Conservation (phyloP, 2,113 vertebrate species). For the Nannobrachium achirus region DNA sequence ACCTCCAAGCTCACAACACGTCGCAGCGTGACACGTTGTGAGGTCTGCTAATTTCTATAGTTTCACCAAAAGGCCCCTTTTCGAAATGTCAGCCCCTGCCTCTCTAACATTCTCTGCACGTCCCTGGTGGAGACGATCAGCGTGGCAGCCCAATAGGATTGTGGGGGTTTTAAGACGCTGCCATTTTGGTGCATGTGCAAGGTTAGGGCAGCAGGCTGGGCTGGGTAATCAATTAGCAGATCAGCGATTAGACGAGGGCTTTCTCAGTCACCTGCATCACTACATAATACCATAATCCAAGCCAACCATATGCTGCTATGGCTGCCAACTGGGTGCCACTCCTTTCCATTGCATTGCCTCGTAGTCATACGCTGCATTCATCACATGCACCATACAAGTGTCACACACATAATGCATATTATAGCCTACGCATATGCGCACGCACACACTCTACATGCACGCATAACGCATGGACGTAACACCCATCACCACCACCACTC, state of each 20-base stretch:
- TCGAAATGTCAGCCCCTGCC: too few relatives aligned
- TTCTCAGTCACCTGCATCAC: constrained; percentile 82
- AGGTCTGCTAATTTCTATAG: too few relatives aligned
- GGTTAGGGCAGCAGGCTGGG: constrained; percentile 54
- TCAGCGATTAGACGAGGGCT: constrained; percentile 74
- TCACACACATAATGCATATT: not conserved
- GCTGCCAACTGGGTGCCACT: constrained; percentile 41
- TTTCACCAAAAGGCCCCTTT: too few relatives aligned
- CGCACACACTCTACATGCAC: too few relatives aligned
- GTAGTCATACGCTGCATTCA: constrained; percentile 20
- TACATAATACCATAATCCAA: constrained; percentile 86
- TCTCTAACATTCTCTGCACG: too few relatives aligned
- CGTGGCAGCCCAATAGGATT: constrained; percentile 73
- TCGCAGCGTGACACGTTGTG: too few relatives aligned
- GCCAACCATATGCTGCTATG: constrained; percentile 82
- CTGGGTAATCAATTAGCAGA: constrained; percentile 82
- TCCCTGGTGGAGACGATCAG: too few relatives aligned
- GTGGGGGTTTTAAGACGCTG: constrained; percentile 74
- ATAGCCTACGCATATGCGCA: not conserved
- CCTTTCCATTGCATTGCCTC: constrained; percentile 35
- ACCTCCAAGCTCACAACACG: too few relatives aligned
- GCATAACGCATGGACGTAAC: too few relatives aligned
- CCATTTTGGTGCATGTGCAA: constrained; percentile 71
- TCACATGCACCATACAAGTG: constrained; percentile 45
- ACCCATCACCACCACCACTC: too few relatives aligned